Conservation (phyloP, 2,888 invertebrate species). For the Atrina japonica region DNA sequence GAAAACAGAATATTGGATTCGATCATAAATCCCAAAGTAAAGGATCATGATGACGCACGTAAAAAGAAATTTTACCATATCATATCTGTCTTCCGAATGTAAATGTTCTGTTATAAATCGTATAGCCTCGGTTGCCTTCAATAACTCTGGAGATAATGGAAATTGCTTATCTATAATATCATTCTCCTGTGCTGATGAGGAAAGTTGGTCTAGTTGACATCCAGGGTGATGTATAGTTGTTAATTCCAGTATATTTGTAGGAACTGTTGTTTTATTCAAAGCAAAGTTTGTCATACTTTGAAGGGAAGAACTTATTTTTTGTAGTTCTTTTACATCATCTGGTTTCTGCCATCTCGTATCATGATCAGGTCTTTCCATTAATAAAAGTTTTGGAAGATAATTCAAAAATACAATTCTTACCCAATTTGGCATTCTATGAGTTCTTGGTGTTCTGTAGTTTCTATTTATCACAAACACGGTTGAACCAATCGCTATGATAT, state of each 20-base stretch:
- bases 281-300: no score
- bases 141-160: constrained; percentile 86
- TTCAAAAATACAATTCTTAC: constrained; percentile 96
- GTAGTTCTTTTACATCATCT: constrained; percentile 73
- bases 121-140: constrained; percentile 95
- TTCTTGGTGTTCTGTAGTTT: constrained; percentile 97
- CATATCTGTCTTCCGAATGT: constrained; percentile 90
- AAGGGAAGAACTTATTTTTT: not conserved
- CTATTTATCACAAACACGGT: constrained; percentile 99
- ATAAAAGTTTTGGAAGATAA: constrained; percentile 93
- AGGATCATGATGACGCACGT: no score
- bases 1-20: no score
- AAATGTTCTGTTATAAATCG: constrained; percentile 98
- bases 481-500: constrained; percentile 98
- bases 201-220: constrained; percentile 4
- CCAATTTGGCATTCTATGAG: constrained; percentile 99
- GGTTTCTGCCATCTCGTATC: constrained; percentile 83
- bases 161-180: not conserved
- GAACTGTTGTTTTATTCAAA: no score
- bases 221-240: not conserved
- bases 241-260: constrained; percentile 1
- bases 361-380: constrained; percentile 95
- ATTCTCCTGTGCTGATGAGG: not conserved
- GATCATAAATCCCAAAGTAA: no score
- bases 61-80: no score